Base-by-base conservation (phyloP, 1,140 invertebrate genomes). In the Cydia strobilella region DNA sequence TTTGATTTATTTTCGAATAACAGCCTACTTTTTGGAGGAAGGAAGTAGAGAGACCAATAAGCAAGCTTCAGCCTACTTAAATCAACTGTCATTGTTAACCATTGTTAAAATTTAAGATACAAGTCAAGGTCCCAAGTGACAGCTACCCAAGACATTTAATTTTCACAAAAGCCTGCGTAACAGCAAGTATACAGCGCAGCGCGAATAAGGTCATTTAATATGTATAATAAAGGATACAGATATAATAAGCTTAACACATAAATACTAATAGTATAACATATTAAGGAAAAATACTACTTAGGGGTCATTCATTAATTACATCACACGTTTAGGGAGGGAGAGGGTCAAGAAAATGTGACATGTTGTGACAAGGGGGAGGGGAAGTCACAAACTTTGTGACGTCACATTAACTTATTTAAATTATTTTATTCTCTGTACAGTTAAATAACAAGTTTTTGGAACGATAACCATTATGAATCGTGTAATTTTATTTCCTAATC, bases 111-210 rank as follows among this genome's bases (percentile, higher is more conserved):
- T 59, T 1, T 23, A 59, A 59, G 20, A 59, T 59, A 59, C 18
- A 59, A 59, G 54, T 23, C 54, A 59, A 59, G 54, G 54, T 59
- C 20, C 54, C 12, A 23, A 59, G 54, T 59, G 54, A 59, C 54
- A 59, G 54, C 54, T 10, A 59, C 54, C 18, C 54, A 59, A 59
- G 20, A 59, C 54, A 59, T 20, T 23, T 23, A 59, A 59, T 59
- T 59, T 9, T 23, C 20, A 23, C 18, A 20, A 59, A 54, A 23
- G 54, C 7, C 18, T 59, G 54, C 54, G 18, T 59, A 59, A 59
- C 20, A 59, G 7, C 1, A 59, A 6, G n/a, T n/a, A 18, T n/a
- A 23, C 18, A 59, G 7, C 20, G 20, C 54, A 23, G 54, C 23
- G 20, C 54, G 18, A 59, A 18, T 51, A 59, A 59, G 54, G 54